A percentile compares a stretch with the other conserved stretches of the same genome.
Evolutionary conservation across 2,888 invertebrate genomes (phyloP).

Genomic region (Cheiracanthium punctorium): DNA sequence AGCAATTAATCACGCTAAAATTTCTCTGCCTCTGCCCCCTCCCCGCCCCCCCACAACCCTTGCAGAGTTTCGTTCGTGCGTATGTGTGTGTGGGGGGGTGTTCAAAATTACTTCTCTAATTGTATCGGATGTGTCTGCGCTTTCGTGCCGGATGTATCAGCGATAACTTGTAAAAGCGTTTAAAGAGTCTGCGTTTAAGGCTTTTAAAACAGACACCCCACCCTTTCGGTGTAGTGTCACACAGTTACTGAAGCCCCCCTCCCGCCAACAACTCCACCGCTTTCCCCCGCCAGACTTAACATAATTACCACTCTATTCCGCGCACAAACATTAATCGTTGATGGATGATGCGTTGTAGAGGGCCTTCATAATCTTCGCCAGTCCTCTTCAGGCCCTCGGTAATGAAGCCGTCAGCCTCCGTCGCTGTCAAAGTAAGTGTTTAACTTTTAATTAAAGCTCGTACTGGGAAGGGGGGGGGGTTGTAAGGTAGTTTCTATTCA

Average conservation of each 20-base stretch:
- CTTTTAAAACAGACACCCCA: conserved; percentile 63
- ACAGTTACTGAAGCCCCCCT: not conserved
- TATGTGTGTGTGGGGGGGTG: conserved; percentile 20
- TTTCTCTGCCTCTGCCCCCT: conserved; percentile 29
- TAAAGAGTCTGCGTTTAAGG: conserved; percentile 59
- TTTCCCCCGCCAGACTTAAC: conserved; percentile 39
- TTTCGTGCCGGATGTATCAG: conserved; percentile 56
- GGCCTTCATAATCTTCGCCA: conserved; percentile 62
- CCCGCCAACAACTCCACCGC: no score
- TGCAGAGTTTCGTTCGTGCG: conserved; percentile 22
- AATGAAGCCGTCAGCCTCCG: conserved; percentile 66
- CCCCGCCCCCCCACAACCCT: not conserved
- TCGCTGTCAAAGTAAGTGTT: conserved; percentile 66
- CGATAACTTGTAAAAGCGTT: conserved; percentile 68
- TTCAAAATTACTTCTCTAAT: conserved; percentile 67
- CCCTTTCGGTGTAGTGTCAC: conserved; percentile 57
- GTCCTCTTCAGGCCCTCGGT: conserved; percentile 42
- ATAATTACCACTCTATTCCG: conserved; percentile 64
- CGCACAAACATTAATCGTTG: conserved; percentile 67
- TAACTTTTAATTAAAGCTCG: conserved; percentile 68
- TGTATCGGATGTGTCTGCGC: conserved; percentile 62
- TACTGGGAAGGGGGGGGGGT: conserved; percentile 24
- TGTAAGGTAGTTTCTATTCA: conserved; percentile 25
- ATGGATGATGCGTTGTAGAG: conserved; percentile 66
- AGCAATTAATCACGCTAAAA: conserved; percentile 63